phyloP scores from a whole-genome alignment of 2,113 vertebrate genomes.

The Mobula hypostoma region DNA sequence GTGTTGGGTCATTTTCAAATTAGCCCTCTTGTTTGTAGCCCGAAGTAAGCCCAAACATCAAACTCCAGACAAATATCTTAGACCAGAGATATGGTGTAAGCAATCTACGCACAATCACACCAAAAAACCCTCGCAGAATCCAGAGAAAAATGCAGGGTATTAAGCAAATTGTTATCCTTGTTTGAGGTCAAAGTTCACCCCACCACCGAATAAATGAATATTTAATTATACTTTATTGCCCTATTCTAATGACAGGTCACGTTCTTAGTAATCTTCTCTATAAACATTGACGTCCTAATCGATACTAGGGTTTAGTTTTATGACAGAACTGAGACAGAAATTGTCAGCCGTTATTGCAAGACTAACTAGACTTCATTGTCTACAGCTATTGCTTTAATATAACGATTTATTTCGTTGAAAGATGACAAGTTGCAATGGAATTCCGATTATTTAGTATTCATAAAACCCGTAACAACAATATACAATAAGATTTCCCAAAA shows the following conservation, averaged over 20 bases:
- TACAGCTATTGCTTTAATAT: constrained; percentile 20
- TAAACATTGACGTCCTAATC: constrained; percentile 35
- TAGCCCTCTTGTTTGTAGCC: constrained; percentile 67
- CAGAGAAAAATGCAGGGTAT: constrained; percentile 16
- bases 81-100: neutral
- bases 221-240: constrained; percentile 56
- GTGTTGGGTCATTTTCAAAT: constrained; percentile 69
- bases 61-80: constrained; percentile 57
- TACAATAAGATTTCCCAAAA: neutral
- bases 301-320: constrained; percentile 37
- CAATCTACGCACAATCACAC: constrained; percentile 1
- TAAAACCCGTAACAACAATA: neutral
- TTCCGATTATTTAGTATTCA: neutral
- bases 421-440: neutral
- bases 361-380: constrained; percentile 12
- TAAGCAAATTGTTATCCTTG: constrained; percentile 42
- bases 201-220: constrained; percentile 62
- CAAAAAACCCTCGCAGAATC: constrained; percentile 37
- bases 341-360: constrained; percentile 14
- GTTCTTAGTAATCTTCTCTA: constrained; percentile 41
- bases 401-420: constrained; percentile 29
- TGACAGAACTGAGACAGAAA: constrained; percentile 29
- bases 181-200: constrained; percentile 59
- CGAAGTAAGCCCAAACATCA: constrained; percentile 59
- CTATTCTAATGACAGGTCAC: constrained; percentile 53